Evolutionary conservation across 2,797 vertebrate species (phyloP).

Genomic region (Labeo calbasu): DNA sequence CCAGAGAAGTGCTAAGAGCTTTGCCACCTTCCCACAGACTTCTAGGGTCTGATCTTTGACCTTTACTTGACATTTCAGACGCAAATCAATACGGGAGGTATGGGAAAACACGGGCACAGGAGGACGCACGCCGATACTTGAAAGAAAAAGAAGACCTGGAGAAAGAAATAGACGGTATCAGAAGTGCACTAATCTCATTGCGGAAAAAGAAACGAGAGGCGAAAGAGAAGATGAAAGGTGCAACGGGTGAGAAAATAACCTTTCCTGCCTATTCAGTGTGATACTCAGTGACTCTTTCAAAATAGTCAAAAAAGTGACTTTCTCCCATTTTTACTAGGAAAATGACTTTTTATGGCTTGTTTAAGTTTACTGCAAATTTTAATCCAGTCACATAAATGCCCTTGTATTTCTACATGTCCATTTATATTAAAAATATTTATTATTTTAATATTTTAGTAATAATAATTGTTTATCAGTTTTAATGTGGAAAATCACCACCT

Average conservation of each 20-base stretch:
- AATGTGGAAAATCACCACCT: too few relatives aligned
- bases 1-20: conserved; percentile 45
- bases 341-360: background rate
- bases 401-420: background rate
- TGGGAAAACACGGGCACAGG: conserved; percentile 94
- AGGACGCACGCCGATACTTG: conserved; percentile 90
- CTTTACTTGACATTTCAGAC: conserved; percentile 72
- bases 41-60: conserved; percentile 48
- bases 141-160: conserved; percentile 93
- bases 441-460: too few relatives aligned
- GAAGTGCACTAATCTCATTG: conserved; percentile 80
- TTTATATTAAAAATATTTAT: too few relatives aligned
- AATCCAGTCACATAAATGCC: background rate
- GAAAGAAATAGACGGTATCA: conserved; percentile 86
- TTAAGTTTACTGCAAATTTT: background rate
- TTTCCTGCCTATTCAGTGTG: background rate
- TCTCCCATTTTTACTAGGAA: background rate
- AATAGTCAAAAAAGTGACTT: background rate
- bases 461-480: too few relatives aligned
- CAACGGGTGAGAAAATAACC: conserved; percentile 75
- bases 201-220: conserved; percentile 87
- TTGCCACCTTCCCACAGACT: conserved; percentile 49
- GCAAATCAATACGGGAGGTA: conserved; percentile 91
- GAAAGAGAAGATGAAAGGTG: conserved; percentile 83
- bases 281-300: background rate